These are phyloP conservation scores for Sorex maritimensis DNA, from an alignment of 2,797 vertebrate genomes.

Conservation along the genomic window DNA sequence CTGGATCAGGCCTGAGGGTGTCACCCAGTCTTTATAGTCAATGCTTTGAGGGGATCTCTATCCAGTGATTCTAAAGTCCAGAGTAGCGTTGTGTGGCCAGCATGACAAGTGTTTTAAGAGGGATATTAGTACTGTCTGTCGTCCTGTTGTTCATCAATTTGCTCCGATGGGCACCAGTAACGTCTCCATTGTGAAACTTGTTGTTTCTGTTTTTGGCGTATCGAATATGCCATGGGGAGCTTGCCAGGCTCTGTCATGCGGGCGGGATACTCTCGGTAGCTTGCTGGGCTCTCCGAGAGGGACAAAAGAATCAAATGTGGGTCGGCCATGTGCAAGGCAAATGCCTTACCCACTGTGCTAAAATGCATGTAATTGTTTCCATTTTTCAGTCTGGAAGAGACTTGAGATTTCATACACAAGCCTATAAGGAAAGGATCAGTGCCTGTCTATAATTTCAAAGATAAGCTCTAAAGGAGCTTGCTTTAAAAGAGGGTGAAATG, in stretches of 20 bases:
- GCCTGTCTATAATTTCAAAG: conserved; percentile 17
- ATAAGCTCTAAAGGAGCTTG: background rate
- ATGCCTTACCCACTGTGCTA: no score
- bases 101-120: conserved; percentile 2
- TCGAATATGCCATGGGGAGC: no score
- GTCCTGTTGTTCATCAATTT: no score
- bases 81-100: background rate
- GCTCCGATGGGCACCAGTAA: no score
- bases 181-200: no score
- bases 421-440: background rate
- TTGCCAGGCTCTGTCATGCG: no score
- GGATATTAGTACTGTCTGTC: background rate
- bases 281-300: no score
- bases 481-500: background rate
- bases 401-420: background rate
- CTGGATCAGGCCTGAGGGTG: background rate
- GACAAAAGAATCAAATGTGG: no score
- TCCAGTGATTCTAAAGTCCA: background rate
- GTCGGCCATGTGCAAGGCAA: background rate
- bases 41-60: conserved; percentile 7
- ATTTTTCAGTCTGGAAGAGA: conserved; percentile 7
- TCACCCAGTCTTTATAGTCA: background rate
- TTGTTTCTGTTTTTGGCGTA: no score
- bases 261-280: no score
- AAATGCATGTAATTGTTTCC: background rate